Evolutionary conservation across 2,888 invertebrate genomes (phyloP), one percentile per base, ranked within the genome.

Genomic region (Caenorhabditis sp.): DNA sequence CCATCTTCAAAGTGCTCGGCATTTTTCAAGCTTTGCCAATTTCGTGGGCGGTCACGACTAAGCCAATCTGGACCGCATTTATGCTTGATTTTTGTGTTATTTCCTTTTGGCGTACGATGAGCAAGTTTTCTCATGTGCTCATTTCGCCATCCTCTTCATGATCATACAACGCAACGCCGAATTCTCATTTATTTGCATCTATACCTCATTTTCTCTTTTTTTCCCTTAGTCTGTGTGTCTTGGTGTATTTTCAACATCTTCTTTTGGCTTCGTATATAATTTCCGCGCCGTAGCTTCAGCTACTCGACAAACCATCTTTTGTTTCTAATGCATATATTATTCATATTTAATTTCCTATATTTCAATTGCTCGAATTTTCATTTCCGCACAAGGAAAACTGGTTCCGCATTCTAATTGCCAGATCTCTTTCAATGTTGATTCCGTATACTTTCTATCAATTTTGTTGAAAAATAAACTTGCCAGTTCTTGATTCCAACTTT

Each of bases 1-100:
- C 24, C 44, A 28, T 62, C n/a, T 15, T 40, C 40, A 72, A 64
- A 72, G 56, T 64, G 62, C 72, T 72, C 64, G 18, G 24, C 56
- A 11, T 32, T 70, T 32, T 18, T 18, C 13, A 53, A 40, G 5
- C 22, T 37, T 35, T 9, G 53, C 24, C 26, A 26, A 37, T 51
- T 37, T 53, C 26, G 44, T n/a, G 44, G 26, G 44, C 20, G 4
- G 18, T 20, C n/a, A 26, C 47, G 68, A 56, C 26, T 53, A 44
- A 50, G 58, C n/a, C 58, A 58, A 35, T 51, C 53, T 70, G 9
- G 37, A 35, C 40, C 32, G 44, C 32, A n/a, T 20, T 22, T 32
- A 24, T 65, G 28, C 24, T 37, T 11, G 40, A 20, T 32, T 32
- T 24, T 9, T 32, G n/a, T n/a, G n/a, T 32, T 20, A 22, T 65